Evolutionary conservation across 2,113 vertebrate species (phyloP), one percentile per base, ranked within the genome.

Genomic region (Beaufortia kweichowensis): DNA sequence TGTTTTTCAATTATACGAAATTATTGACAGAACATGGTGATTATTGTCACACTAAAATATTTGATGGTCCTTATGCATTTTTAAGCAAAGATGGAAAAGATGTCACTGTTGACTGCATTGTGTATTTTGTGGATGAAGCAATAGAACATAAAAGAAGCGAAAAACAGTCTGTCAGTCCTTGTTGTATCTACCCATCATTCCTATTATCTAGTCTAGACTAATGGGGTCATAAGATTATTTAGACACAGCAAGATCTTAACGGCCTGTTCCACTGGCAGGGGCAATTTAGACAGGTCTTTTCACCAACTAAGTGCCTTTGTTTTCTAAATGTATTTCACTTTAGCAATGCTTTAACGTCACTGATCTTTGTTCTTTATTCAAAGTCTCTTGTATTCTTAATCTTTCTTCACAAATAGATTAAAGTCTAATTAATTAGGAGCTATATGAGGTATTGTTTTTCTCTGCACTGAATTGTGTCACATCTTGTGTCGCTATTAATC

Each of bases 181-280:
- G n/a, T n/a, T n/a, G n/a, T n/a, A n/a, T n/a, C 4, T 12, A 41
- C 76, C 56, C 84, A 83, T 84, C 71, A 82, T 84, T 86, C 76
- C 81, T 43, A 21, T 70, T 31, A 43, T 69, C 60, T n/a, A 79
- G 63, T 78, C 82, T 87, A 87, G 90, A 89, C 87, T 86, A 90
- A 90, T 85, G 85, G 60, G 71, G 73, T 85, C 68, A 81, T 87
- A 88, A 88, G 74, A 66, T 69, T 85, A 85, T 86, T 84, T 83
- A 65, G 60, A 31, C 81, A 61, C 1, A 64, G 71, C 1, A 64
- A 69, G 59, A 76, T 56, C 60, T 71, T 64, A 78, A 55, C 50
- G 53, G n/a, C 28, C 28, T 31, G 63, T 86, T 71, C 63, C 65
- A 76, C n/a, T 50, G 71, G 64, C 69, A 63, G 10, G n/a, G 31